Percentiles rank a stretch among this genome's conserved stretches.
These are phyloP conservation scores for Eristalis pertinax DNA, from an alignment of 2,888 invertebrate genomes.

Conservation along the genomic window DNA sequence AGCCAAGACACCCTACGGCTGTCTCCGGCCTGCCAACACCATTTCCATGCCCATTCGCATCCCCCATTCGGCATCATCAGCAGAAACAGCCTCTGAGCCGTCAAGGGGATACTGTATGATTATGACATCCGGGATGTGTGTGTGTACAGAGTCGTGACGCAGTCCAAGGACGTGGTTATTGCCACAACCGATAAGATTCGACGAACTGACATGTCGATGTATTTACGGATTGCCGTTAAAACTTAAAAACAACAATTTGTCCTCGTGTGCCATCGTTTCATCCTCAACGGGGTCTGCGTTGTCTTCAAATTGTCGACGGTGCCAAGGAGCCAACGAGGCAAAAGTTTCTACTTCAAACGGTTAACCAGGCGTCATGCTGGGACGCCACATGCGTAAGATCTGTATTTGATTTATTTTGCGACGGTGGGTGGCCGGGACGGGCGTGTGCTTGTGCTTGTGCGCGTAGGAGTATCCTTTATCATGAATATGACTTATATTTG, in stretches of 20 bases:
- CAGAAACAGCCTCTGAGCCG: too few species aligned
- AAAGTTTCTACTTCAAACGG: constrained; percentile 27
- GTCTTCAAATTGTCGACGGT: neutral
- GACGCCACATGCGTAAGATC: constrained; percentile 52
- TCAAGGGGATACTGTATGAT: neutral
- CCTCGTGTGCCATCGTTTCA: neutral
- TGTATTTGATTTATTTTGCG: constrained; percentile 41
- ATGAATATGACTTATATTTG: constrained; percentile 9
- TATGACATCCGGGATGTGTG: neutral
- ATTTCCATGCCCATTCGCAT: neutral
- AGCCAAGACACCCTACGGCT: neutral
- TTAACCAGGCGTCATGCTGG: constrained; percentile 49
- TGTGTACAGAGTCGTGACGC: neutral
- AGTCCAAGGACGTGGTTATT: neutral
- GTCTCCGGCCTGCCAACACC: neutral
- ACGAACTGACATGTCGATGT: constrained; percentile 2
- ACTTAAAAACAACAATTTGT: constrained; percentile 20
- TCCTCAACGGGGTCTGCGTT: too few species aligned
- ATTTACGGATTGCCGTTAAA: constrained; percentile 9
- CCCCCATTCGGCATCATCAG: neutral
- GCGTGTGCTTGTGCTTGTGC: neutral
- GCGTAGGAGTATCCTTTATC: neutral
- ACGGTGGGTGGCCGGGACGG: neutral
- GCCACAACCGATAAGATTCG: neutral
- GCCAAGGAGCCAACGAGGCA: neutral